A percentile compares a stretch with the other conserved stretches of the same genome.
These are phyloP conservation scores for Xiphophorus hellerii DNA, from an alignment of 2,113 vertebrate genomes.

Conservation along the genomic window DNA sequence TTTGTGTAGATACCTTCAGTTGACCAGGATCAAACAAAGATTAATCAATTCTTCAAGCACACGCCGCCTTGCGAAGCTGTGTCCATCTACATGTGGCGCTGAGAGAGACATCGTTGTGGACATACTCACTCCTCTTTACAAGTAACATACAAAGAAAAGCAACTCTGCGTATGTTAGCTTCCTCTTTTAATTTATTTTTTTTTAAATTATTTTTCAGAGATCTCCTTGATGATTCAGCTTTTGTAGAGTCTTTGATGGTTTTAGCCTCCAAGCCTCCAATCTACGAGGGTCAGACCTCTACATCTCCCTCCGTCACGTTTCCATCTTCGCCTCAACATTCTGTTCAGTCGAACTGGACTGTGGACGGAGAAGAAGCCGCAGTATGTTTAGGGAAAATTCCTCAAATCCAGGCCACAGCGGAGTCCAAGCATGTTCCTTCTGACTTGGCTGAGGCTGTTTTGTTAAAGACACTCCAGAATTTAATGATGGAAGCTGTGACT, in stretches of 20 bases:
- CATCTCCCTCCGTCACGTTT: background rate
- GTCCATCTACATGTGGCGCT: slow-evolving; percentile 45
- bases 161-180: background rate
- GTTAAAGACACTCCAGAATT: slow-evolving; percentile 88
- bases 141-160: slow-evolving; percentile 68
- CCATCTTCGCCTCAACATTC: background rate
- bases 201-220: slow-evolving; percentile 68
- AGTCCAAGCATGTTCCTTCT: slow-evolving; percentile 68
- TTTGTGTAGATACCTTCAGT: slow-evolving; percentile 32
- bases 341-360: background rate
- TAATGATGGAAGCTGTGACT: slow-evolving; percentile 87
- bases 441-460: slow-evolving; percentile 83
- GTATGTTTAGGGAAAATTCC: background rate
- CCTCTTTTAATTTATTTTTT: background rate
- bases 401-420: background rate
- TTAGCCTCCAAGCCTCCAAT: slow-evolving; percentile 73
- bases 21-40: background rate
- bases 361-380: slow-evolving; percentile 5
- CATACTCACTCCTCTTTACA: slow-evolving; percentile 79
- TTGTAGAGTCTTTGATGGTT: slow-evolving; percentile 74
- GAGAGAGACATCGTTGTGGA: slow-evolving; percentile 77
- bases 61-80: background rate
- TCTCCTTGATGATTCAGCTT: slow-evolving; percentile 83
- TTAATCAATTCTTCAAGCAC: background rate
- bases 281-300: slow-evolving; percentile 70